Evolutionary conservation across 2,888 invertebrate genomes (phyloP).

Genomic region (Drosophila sordidapex): DNA sequence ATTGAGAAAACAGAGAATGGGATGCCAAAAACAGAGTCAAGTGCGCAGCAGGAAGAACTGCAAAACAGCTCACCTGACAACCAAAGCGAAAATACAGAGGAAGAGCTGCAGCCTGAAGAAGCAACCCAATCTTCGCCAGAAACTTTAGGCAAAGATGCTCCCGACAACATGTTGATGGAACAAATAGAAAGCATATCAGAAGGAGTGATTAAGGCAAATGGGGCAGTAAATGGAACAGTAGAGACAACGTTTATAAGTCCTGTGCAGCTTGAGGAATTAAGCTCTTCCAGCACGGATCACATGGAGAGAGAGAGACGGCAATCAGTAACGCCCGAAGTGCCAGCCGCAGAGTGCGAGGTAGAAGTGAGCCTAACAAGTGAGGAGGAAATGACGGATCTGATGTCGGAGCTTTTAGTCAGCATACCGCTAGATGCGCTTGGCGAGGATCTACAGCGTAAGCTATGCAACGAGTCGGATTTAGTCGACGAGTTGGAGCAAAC

Average conservation of each 20-base stretch:
- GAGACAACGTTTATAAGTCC: constrained; percentile 4
- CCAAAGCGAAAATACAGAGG: background rate
- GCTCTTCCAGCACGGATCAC: constrained; percentile 57
- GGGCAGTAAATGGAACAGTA: constrained; percentile 5
- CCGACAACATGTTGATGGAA: no score
- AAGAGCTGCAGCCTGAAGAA: background rate
- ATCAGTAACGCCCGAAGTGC: constrained; percentile 18
- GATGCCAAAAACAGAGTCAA: background rate
- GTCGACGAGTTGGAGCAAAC: background rate
- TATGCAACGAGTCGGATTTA: constrained; percentile 19
- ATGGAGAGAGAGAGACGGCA: constrained; percentile 2
- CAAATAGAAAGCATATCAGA: constrained; percentile 11
- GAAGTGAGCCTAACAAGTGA: constrained; percentile 13
- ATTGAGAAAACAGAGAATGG: background rate
- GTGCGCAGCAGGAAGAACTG: background rate
- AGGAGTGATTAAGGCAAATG: background rate
- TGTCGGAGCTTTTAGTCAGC: constrained; percentile 53
- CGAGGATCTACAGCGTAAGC: constrained; percentile 59
- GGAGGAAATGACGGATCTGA: background rate
- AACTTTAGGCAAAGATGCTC: background rate
- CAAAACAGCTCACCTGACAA: background rate
- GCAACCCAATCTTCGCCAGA: background rate
- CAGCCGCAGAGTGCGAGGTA: constrained; percentile 22
- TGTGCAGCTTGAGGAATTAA: constrained; percentile 61
- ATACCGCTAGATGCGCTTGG: constrained; percentile 63